A percentile compares a stretch with the other conserved stretches of the same genome.
Conservation (phyloP, 2,797 vertebrate genomes). For the Caiman crocodilus region DNA sequence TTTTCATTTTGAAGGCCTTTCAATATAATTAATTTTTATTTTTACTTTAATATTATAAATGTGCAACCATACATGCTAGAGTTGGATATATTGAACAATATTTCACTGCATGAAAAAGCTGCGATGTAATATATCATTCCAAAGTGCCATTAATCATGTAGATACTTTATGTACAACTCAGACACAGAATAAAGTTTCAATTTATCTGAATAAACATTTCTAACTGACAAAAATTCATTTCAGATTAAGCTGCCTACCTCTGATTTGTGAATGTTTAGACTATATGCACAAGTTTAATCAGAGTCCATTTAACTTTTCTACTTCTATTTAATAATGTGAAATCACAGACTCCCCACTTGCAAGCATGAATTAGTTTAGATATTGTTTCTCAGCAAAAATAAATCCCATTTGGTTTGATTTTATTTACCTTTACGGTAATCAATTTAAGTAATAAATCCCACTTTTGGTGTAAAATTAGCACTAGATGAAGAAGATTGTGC, state of each 20-base stretch:
- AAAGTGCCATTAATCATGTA: slow-evolving; percentile 38
- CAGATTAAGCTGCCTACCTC: slow-evolving; percentile 26
- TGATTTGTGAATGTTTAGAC: slow-evolving; percentile 48
- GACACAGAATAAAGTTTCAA: slow-evolving; percentile 35
- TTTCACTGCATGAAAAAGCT: slow-evolving; percentile 53
- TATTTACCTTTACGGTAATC: neutral
- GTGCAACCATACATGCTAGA: neutral
- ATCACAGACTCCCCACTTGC: neutral
- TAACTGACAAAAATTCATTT: slow-evolving; percentile 58
- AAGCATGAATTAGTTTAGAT: neutral
- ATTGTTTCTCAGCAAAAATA: neutral
- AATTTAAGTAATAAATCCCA: slow-evolving; percentile 18
- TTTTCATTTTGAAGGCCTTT: neutral
- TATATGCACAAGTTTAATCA: slow-evolving; percentile 34
- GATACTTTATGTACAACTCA: slow-evolving; percentile 61
- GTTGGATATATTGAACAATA: slow-evolving; percentile 68
- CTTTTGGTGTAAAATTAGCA: slow-evolving; percentile 1
- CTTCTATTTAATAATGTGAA: slow-evolving; percentile 48
- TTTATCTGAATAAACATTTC: slow-evolving; percentile 60
- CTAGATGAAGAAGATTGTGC: neutral
- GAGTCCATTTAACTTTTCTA: slow-evolving; percentile 4
- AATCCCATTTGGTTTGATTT: neutral
- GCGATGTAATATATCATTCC: slow-evolving; percentile 67
- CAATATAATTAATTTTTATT: slow-evolving; percentile 36
- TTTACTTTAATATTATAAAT: slow-evolving; percentile 27